Base-by-base conservation (phyloP, 2,113 vertebrate genomes). In the Budorcas taxicolor region DNA sequence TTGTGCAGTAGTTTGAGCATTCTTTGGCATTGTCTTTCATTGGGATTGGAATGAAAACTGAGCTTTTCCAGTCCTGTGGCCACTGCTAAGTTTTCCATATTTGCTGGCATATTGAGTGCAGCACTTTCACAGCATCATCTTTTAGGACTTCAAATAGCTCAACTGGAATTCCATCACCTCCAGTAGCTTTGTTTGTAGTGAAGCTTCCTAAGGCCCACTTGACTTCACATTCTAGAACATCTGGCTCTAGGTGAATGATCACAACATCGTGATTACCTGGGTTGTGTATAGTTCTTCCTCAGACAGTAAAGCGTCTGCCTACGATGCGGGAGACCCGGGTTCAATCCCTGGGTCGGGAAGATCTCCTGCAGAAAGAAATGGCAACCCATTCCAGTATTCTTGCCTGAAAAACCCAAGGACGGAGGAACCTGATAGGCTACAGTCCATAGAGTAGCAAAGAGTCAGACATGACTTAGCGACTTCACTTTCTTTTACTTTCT, bases 281-380 rank as follows among this genome's bases (percentile, higher is more conserved):
- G 17, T 67, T 1, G 2, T 19, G 4, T 67, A n/a, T 67, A 67
- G 33, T 67, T 67, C 64, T 67, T 36, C 33, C 17, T 67, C 33
- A 67, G 64, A 67, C 33, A 21, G 33, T 67, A 67, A 67, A 36
- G 64, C 1, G 4, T 67, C 64, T 67, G 64, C 64, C 64, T 67
- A 36, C 1, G 1, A 21, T 67, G 64, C 2, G 9, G 64, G 64
- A 67, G n/a, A 36, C n/a, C 8, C 0, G 4, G 8, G n/a, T 36
- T 67, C 17, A 67, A 21, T 67, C n/a, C 64, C 64, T 67, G 64
- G 17, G 8, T 67, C 4, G 2, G 64, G 33, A 67, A 67, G 64
- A 67, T 67, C 64, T 36, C 64, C 17, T 67, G 64, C 16, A 36
- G 64, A 67, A 67, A 19, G n/a, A 67, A 67, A 67, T 67, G n/a